Conservation (phyloP, 2,888 invertebrate genomes). For the Monopis laevigella region DNA sequence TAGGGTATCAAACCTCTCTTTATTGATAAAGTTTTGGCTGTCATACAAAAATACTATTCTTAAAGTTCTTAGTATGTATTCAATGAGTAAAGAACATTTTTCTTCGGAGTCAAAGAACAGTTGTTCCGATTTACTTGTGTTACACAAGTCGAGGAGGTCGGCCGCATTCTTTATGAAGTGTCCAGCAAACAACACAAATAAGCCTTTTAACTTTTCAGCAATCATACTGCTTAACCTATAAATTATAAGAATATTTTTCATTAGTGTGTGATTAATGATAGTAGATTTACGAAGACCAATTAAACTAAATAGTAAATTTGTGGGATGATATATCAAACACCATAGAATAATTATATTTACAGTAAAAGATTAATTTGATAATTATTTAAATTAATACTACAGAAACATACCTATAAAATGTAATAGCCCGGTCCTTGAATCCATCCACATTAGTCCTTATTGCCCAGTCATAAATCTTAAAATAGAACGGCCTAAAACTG, state of each 20-base stretch:
- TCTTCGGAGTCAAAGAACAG: conserved; percentile 62
- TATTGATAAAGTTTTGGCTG: conserved; percentile 83
- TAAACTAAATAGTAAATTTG: too few relatives aligned
- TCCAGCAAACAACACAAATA: conserved; percentile 91
- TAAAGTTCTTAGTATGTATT: conserved; percentile 79
- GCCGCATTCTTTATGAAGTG: conserved; percentile 86
- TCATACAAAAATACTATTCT: conserved; percentile 83
- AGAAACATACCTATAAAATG: conserved; percentile 76
- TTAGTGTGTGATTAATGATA: too few relatives aligned
- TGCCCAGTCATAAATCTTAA: conserved; percentile 90
- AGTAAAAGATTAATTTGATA: too few relatives aligned
- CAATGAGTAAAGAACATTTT: conserved; percentile 71
- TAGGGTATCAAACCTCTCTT: conserved; percentile 84
- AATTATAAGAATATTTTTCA: too few relatives aligned
- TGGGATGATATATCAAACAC: neutral
- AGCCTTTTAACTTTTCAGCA: conserved; percentile 82
- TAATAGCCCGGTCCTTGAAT: conserved; percentile 74
- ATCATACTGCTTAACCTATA: conserved; percentile 77
- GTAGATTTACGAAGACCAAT: too few relatives aligned
- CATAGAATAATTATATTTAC: too few relatives aligned
- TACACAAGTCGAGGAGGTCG: conserved; percentile 74
- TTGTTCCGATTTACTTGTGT: conserved; percentile 65
- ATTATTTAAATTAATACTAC: too few relatives aligned
- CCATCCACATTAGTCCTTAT: conserved; percentile 66
- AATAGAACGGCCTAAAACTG: conserved; percentile 88